These are phyloP conservation scores for Trematocara macrostoma DNA, from an alignment of 2,113 vertebrate genomes.

Conservation along the genomic window DNA sequence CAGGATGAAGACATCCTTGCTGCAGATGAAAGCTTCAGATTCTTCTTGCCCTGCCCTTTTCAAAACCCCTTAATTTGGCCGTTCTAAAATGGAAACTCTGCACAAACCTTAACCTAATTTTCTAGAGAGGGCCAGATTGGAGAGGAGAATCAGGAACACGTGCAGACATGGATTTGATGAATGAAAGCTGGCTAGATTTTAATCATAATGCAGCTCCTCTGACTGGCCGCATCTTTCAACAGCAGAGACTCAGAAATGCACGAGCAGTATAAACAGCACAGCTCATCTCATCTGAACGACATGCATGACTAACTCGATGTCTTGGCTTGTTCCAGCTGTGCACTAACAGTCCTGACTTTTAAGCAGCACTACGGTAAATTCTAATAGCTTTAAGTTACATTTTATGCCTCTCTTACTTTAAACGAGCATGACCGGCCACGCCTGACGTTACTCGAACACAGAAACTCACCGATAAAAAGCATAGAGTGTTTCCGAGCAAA, in stretches of 20 bases:
- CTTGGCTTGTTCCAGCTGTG: background rate
- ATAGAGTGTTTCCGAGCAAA: constrained; percentile 98
- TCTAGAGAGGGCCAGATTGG: constrained; percentile 10
- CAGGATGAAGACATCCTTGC: constrained; percentile 21
- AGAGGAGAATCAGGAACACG: constrained; percentile 50
- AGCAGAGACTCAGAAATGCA: background rate
- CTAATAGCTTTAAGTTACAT: background rate
- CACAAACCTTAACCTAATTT: constrained; percentile 57
- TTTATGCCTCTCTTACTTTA: constrained; percentile 8
- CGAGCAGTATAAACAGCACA: constrained; percentile 6
- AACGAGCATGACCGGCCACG: background rate
- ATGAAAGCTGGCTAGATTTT: constrained; percentile 33
- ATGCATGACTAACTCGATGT: background rate
- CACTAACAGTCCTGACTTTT: constrained; percentile 9
- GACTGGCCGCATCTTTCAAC: constrained; percentile 11
- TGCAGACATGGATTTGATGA: constrained; percentile 41
- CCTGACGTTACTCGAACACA: background rate
- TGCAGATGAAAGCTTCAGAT: constrained; percentile 11
- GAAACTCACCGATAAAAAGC: constrained; percentile 91
- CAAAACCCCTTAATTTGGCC: constrained; percentile 32
- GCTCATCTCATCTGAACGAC: constrained; percentile 15
- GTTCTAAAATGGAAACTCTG: constrained; percentile 65
- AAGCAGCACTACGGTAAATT: background rate
- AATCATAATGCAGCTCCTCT: constrained; percentile 42
- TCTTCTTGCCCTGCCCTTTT: constrained; percentile 14